Evolutionary conservation across 1,140 invertebrate genomes (phyloP).

Genomic region (Penaeus chinensis): DNA sequence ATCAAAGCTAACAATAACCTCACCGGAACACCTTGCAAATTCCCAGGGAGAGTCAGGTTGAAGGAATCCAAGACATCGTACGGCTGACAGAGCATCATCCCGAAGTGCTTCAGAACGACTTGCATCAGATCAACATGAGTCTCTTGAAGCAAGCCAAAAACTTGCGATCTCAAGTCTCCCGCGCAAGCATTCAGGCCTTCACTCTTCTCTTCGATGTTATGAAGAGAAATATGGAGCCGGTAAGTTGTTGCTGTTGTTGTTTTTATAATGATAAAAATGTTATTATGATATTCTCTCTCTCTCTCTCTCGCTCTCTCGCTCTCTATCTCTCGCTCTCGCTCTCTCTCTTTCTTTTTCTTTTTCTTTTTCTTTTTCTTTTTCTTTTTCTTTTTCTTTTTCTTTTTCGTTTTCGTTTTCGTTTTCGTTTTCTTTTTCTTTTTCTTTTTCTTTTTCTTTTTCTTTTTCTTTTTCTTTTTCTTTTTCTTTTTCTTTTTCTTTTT

Average conservation of each 20-base stretch:
- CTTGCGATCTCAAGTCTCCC: slow-evolving; percentile 88
- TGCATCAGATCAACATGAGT: slow-evolving; percentile 77
- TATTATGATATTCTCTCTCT: not conserved
- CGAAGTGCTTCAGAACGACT: slow-evolving; percentile 73
- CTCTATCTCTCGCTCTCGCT: too few species aligned
- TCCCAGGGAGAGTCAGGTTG: slow-evolving; percentile 83
- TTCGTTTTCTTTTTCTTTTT: too few species aligned
- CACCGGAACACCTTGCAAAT: not conserved
- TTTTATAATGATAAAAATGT: not conserved
- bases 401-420: too few species aligned
- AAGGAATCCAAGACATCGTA: slow-evolving; percentile 80
- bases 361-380: too few species aligned
- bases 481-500: too few species aligned
- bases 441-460: too few species aligned
- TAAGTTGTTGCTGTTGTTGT: slow-evolving; percentile 68
- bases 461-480: too few species aligned
- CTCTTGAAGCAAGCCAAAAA: slow-evolving; percentile 84
- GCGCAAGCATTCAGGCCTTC: slow-evolving; percentile 83
- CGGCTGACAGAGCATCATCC: slow-evolving; percentile 79
- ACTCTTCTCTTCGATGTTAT: slow-evolving; percentile 80
- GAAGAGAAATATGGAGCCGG: slow-evolving; percentile 80
- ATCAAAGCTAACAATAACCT: too few species aligned
- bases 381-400: too few species aligned
- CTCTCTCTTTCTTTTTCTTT: too few species aligned
- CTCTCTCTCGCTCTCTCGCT: too few species aligned